Evolutionary conservation across 2,888 invertebrate genomes (phyloP).

Genomic region (Neuroscelio doddi): DNA sequence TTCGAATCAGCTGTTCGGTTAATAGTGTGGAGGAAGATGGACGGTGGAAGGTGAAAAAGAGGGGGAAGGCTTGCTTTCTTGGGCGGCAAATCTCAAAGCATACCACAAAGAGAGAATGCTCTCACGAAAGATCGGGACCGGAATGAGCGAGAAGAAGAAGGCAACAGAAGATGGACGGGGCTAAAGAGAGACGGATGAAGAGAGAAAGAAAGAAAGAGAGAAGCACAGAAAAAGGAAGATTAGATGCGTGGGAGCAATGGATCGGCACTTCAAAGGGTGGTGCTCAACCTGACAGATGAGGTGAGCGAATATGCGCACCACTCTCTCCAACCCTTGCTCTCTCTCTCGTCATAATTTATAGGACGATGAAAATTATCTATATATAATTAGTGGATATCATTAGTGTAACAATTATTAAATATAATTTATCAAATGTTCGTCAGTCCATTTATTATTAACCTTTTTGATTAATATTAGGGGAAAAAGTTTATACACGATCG

Average conservation of each 20-base stretch:
- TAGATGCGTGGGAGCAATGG: conserved; percentile 65
- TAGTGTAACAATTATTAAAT: no score
- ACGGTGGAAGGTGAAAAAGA: conserved; percentile 17
- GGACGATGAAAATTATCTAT: background rate
- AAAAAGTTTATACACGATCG: no score
- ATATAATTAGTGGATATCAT: no score
- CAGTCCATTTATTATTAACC: no score
- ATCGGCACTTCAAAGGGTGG: conserved; percentile 56
- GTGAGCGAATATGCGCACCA: conserved; percentile 55
- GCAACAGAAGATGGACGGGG: conserved; percentile 21
- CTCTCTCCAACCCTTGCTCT: conserved; percentile 2
- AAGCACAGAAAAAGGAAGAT: conserved; percentile 45
- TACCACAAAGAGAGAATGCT: conserved; percentile 54
- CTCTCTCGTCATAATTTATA: background rate
- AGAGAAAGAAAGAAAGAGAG: conserved; percentile 21
- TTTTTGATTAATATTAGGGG: no score
- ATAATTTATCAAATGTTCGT: no score
- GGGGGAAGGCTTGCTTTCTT: conserved; percentile 34
- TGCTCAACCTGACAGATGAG: conserved; percentile 64
- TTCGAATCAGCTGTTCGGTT: conserved; percentile 60
- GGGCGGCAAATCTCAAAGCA: conserved; percentile 60
- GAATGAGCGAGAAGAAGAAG: conserved; percentile 36
- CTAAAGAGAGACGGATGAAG: conserved; percentile 9
- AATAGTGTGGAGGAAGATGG: conserved; percentile 21
- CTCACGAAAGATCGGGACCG: conserved; percentile 42